These are phyloP conservation scores for Drosophila antonietae DNA, from an alignment of 2,888 invertebrate species.

Conservation along the genomic window DNA sequence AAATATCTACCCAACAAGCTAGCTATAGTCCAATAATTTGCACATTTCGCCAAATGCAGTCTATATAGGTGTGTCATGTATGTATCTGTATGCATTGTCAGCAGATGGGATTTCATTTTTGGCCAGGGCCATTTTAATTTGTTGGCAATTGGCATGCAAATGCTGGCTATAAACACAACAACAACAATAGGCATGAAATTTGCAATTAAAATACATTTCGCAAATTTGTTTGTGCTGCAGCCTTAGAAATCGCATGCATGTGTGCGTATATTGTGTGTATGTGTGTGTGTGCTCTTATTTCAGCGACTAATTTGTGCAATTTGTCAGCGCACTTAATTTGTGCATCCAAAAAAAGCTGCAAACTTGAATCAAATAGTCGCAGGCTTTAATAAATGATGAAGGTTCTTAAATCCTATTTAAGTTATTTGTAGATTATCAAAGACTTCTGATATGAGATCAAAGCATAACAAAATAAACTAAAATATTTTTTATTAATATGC, in stretches of 20 bases:
- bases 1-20: not conserved
- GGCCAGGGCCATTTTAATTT: slow-evolving; percentile 53
- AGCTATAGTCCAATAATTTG: slow-evolving; percentile 21
- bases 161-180: slow-evolving; percentile 27
- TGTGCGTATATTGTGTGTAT: not conserved
- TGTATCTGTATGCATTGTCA: slow-evolving; percentile 18
- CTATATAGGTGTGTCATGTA: not conserved
- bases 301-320: slow-evolving; percentile 57
- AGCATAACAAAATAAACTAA: too few relatives aligned
- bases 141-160: slow-evolving; percentile 52
- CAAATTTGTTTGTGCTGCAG: slow-evolving; percentile 54
- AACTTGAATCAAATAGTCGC: not conserved
- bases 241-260: slow-evolving; percentile 20
- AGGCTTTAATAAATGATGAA: not conserved
- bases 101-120: slow-evolving; percentile 64
- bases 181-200: slow-evolving; percentile 34
- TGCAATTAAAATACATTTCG: slow-evolving; percentile 72
- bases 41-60: slow-evolving; percentile 19
- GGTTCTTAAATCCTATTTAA: slow-evolving; percentile 6
- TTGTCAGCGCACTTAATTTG: slow-evolving; percentile 62
- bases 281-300: slow-evolving; percentile 28
- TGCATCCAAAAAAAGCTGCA: not conserved
- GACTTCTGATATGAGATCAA: not conserved
- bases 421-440: not conserved
- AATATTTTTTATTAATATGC: not conserved